Percentiles rank a stretch among this genome's conserved stretches.
phyloP scores from a whole-genome alignment of 2,113 vertebrate species.

The Tinamus guttatus region DNA sequence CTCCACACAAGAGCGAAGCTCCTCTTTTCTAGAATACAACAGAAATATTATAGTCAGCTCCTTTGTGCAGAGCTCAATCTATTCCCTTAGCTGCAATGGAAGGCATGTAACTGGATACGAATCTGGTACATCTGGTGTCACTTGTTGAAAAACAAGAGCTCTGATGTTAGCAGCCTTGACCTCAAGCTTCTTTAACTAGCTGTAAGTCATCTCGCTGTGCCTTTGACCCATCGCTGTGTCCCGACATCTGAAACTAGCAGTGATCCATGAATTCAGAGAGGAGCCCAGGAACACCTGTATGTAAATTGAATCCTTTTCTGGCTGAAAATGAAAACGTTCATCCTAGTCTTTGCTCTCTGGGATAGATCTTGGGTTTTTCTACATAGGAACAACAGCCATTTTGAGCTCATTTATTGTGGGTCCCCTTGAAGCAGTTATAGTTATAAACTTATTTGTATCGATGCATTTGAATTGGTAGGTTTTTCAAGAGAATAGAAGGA shows the following conservation, averaged over 20 bases:
- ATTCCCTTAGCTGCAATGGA: neutral
- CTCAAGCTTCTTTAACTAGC: constrained; percentile 26
- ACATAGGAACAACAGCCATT: neutral
- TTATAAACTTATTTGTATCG: neutral
- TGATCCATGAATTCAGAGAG: constrained; percentile 28
- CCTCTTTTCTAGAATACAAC: neutral
- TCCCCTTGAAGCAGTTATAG: neutral
- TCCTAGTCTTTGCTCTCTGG: neutral
- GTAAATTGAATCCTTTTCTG: constrained; percentile 56
- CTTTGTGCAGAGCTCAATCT: neutral
- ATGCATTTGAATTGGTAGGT: neutral
- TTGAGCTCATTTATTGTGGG: neutral
- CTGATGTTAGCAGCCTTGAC: constrained; percentile 42
- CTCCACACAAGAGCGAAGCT: neutral
- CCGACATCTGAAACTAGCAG: constrained; percentile 56
- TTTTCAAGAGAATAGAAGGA: neutral
- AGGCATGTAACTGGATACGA: neutral
- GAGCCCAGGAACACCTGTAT: constrained; percentile 52
- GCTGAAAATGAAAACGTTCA: constrained; percentile 28
- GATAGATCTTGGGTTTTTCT: neutral
- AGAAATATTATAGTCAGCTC: neutral
- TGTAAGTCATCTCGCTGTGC: constrained; percentile 31
- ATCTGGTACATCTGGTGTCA: constrained; percentile 31
- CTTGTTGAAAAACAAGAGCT: constrained; percentile 36
- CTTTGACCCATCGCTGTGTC: constrained; percentile 51